Conservation (phyloP, 2,797 vertebrate species). For the Diplodus puntazzo region DNA sequence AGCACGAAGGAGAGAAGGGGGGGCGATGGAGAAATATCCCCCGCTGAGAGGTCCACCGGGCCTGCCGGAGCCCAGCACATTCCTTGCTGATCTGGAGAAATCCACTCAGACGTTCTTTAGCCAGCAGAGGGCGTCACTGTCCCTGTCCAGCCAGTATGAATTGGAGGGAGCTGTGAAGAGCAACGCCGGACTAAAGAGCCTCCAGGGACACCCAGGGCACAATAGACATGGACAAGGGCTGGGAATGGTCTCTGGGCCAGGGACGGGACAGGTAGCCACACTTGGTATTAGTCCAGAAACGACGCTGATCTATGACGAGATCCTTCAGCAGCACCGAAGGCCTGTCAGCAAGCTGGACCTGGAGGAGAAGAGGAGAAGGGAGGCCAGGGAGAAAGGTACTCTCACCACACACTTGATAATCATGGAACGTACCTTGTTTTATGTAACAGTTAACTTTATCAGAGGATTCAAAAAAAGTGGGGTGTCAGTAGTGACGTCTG, state of each 20-base stretch:
- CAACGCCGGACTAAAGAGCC: conserved; percentile 84
- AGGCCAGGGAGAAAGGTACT: conserved; percentile 95
- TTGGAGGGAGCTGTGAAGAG: conserved; percentile 85
- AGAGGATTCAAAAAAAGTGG: conserved; percentile 4
- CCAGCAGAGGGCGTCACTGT: conserved; percentile 90
- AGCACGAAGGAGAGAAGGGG: conserved; percentile 82
- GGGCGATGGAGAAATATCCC: conserved; percentile 88
- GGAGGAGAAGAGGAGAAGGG: conserved; percentile 92
- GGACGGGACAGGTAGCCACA: conserved; percentile 67
- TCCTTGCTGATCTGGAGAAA: conserved; percentile 94
- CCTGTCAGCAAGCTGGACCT: conserved; percentile 97
- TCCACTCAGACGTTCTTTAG: conserved; percentile 92
- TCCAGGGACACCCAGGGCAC: conserved; percentile 73
- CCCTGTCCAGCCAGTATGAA: conserved; percentile 87
- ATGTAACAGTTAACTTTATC: conserved; percentile 13
- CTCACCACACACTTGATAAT: neutral
- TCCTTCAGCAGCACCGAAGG: conserved; percentile 93
- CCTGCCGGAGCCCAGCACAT: conserved; percentile 85
- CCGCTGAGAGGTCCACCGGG: conserved; percentile 79
- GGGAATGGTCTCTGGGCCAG: conserved; percentile 44
- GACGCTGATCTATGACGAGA: conserved; percentile 92
- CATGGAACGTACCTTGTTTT: neutral
- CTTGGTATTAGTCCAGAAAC: conserved; percentile 81
- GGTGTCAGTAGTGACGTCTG: conserved; percentile 34
- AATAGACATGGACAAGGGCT: conserved; percentile 73